phyloP scores from a whole-genome alignment of 2,888 invertebrate species.

The Conomelus anceps region DNA sequence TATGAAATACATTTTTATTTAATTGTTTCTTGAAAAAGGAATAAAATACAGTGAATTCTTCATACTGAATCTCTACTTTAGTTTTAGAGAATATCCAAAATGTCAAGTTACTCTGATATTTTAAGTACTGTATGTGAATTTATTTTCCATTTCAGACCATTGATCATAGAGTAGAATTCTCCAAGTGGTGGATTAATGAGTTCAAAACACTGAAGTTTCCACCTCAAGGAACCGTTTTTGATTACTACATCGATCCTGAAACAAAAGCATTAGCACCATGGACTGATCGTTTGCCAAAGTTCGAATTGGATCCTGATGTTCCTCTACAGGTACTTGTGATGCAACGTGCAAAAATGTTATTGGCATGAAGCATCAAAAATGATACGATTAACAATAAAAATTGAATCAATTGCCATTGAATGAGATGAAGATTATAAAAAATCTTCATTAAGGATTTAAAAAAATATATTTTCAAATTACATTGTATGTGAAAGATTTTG shows the following conservation, averaged over 20 bases:
- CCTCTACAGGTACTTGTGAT: conserved; percentile 79
- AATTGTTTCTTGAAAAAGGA: no score
- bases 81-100: background rate
- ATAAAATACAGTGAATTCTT: no score
- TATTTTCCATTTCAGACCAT: conserved; percentile 41
- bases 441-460: no score
- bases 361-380: no score
- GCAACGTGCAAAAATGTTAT: no score
- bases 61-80: background rate
- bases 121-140: background rate
- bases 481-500: no score
- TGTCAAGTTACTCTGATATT: background rate
- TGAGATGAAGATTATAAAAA: no score
- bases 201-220: conserved; percentile 94
- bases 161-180: conserved; percentile 69
- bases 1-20: no score
- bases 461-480: no score
- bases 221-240: conserved; percentile 84
- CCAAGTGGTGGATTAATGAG: conserved; percentile 96
- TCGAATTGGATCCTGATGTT: conserved; percentile 84
- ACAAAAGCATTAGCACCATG: conserved; percentile 84
- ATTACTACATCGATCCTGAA: conserved; percentile 87
- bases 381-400: no score
- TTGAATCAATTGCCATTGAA: no score
- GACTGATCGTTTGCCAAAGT: conserved; percentile 82